Conservation (phyloP, 2,888 invertebrate species). For the Drosophila dives region DNA sequence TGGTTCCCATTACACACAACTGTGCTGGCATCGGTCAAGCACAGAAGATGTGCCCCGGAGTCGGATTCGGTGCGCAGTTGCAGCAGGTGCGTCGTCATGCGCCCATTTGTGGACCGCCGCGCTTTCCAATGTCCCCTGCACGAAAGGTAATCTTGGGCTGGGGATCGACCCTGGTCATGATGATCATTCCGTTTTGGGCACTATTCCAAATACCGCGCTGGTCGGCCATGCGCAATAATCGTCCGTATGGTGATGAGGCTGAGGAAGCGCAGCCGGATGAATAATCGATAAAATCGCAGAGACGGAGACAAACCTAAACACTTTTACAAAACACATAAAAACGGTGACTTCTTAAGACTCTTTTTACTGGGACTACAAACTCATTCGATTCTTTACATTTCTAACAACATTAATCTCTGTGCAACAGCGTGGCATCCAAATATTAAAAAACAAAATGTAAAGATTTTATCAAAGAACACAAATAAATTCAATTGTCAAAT, state of each 20-base stretch:
- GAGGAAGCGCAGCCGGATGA: slow-evolving; percentile 6
- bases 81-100: slow-evolving; percentile 49
- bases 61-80: slow-evolving; percentile 16
- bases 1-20: slow-evolving; percentile 12
- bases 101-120: slow-evolving; percentile 71
- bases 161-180: slow-evolving; percentile 55
- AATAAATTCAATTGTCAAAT: not conserved
- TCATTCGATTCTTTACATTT: too few relatives aligned
- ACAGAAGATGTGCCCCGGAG: not conserved
- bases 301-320: not conserved
- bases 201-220: slow-evolving; percentile 61
- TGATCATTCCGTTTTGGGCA: slow-evolving; percentile 69
- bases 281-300: not conserved
- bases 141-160: slow-evolving; percentile 53
- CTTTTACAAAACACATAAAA: slow-evolving; percentile 1
- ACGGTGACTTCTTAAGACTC: slow-evolving; percentile 67
- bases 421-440: slow-evolving; percentile 8
- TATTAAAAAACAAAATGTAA: not conserved
- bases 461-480: not conserved
- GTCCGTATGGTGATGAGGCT: slow-evolving; percentile 24
- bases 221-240: slow-evolving; percentile 60
- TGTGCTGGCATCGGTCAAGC: not conserved
- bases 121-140: slow-evolving; percentile 53
- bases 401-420: not conserved
- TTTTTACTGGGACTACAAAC: slow-evolving; percentile 49